A percentile compares a stretch with the other conserved stretches of the same genome.
These are phyloP conservation scores for Leptobrachium ailaonicum DNA, from an alignment of 2,113 vertebrate species.

Conservation along the genomic window DNA sequence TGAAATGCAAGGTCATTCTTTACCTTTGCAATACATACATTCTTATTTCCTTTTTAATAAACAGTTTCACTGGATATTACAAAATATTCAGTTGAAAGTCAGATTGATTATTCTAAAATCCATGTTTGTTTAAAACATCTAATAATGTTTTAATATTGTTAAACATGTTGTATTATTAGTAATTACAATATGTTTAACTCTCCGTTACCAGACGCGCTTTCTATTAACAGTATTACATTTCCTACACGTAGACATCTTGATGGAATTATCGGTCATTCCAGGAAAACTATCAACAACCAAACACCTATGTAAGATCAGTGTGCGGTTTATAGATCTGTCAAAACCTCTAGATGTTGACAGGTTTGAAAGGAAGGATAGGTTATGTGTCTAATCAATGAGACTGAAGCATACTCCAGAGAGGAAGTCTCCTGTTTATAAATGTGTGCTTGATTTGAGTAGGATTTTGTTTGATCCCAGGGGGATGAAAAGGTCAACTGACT, in stretches of 20 bases:
- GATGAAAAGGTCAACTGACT: not conserved
- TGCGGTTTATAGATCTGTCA: not conserved
- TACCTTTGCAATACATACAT: too few relatives aligned
- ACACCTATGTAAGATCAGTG: not conserved
- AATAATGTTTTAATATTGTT: too few relatives aligned
- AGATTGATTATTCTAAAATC: too few relatives aligned
- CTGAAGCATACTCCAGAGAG: not conserved
- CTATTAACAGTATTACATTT: not conserved
- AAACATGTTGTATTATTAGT: too few relatives aligned
- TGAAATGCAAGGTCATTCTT: too few relatives aligned
- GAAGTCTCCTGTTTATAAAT: conserved; percentile 8
- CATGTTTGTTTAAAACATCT: too few relatives aligned
- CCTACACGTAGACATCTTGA: not conserved
- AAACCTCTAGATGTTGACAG: not conserved
- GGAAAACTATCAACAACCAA: not conserved
- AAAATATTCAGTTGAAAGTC: too few relatives aligned
- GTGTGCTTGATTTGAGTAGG: conserved; percentile 19
- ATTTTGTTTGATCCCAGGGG: not conserved
- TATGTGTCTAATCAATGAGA: not conserved
- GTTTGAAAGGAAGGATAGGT: not conserved
- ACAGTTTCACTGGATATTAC: too few relatives aligned
- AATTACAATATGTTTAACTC: too few relatives aligned
- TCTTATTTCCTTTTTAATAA: too few relatives aligned
- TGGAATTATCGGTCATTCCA: not conserved
- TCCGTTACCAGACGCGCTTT: too few relatives aligned